Evolutionary conservation across 2,888 invertebrate species (phyloP).

Genomic region (Troides helena): DNA sequence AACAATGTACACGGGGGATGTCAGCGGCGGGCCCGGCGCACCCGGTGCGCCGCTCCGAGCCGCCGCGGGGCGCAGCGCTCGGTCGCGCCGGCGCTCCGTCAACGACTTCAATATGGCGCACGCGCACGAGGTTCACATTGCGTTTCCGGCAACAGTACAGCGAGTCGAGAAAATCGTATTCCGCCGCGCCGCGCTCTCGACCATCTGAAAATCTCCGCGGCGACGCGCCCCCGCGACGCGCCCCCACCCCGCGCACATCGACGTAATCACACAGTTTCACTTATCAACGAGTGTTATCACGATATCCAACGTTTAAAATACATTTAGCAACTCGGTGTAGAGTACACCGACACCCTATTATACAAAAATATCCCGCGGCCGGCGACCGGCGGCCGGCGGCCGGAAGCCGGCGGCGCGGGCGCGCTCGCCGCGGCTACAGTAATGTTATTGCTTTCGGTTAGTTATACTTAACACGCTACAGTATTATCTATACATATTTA

Average conservation of each 20-base stretch:
- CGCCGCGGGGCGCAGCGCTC: constrained; percentile 1
- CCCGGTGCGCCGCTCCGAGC: constrained; percentile 13
- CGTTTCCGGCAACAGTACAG: too few species aligned
- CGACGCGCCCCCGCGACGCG: constrained; percentile 56
- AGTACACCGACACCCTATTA: constrained; percentile 72
- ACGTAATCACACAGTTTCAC: constrained; percentile 60
- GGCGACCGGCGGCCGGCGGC: constrained; percentile 54
- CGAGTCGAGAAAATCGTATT: too few species aligned
- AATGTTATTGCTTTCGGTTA: constrained; percentile 77
- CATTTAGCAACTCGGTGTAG: constrained; percentile 74
- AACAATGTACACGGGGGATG: constrained; percentile 64
- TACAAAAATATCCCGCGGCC: constrained; percentile 77
- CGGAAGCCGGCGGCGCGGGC: constrained; percentile 72
- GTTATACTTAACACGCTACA: constrained; percentile 56
- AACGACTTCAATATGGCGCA: too few species aligned
- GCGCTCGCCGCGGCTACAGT: constrained; percentile 60
- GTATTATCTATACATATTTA: constrained; percentile 27
- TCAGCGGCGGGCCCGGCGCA: constrained; percentile 27
- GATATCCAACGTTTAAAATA: constrained; percentile 60
- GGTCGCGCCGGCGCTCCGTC: too few species aligned
- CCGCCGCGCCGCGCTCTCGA: too few species aligned
- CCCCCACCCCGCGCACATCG: constrained; percentile 35
- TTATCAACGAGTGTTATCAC: constrained; percentile 60
- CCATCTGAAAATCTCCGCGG: constrained; percentile 32
- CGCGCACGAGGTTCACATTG: too few species aligned